A percentile compares a stretch with the other conserved stretches of the same genome.
phyloP scores from a whole-genome alignment of 2,797 vertebrate species.

The Danio aesculapii region DNA sequence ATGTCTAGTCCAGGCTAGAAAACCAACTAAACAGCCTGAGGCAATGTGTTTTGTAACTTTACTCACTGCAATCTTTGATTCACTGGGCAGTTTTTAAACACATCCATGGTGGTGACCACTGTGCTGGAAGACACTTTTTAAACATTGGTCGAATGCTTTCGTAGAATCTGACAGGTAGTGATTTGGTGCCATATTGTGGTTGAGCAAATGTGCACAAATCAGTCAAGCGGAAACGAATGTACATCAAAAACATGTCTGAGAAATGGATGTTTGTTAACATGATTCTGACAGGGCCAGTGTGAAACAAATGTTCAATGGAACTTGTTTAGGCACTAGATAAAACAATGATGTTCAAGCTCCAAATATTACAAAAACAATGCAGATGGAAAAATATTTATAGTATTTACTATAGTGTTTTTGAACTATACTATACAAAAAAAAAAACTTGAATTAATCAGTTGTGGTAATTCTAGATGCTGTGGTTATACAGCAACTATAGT shows the following conservation, averaged over 20 bases:
- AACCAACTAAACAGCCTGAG: neutral
- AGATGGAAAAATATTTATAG: no score
- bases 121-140: neutral
- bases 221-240: neutral
- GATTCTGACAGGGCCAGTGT: neutral
- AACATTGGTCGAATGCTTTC: neutral
- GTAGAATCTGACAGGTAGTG: conserved; percentile 1
- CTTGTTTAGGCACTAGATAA: neutral
- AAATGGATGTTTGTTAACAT: neutral
- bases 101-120: neutral
- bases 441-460: no score
- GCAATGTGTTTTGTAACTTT: conserved; percentile 10
- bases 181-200: conserved; percentile 7
- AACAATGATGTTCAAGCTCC: neutral
- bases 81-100: neutral
- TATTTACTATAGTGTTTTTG: no score
- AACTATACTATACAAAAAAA: no score
- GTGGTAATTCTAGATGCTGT: no score
- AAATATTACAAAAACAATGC: neutral
- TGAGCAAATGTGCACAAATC: neutral
- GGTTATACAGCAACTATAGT: no score
- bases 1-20: conserved; percentile 14
- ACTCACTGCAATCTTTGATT: conserved; percentile 3
- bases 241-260: neutral
- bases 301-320: neutral